Evolutionary conservation across 2,888 invertebrate genomes (phyloP), one percentile per base, ranked within the genome.

Genomic region (Drosophila mettleri): DNA sequence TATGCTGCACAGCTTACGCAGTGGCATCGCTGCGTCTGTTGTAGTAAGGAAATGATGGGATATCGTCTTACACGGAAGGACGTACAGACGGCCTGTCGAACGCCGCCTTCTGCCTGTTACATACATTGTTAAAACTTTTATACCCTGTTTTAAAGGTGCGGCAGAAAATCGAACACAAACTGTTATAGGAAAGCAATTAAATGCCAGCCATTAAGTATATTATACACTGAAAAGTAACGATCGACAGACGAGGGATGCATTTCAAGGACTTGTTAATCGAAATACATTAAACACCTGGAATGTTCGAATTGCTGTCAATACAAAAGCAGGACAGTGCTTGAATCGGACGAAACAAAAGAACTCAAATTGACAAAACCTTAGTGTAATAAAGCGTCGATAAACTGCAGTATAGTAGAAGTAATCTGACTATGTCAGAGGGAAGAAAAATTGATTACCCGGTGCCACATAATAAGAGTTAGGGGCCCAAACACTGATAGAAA

Each of bases 281-380:
- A 75, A 72, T 70, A 54, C 76, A 77, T 74, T 74, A 68, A 77
- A 69, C 63, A 68, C 57, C 63, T 69, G 49, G 74, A 74, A 77
- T 74, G 62, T 38, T 24, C 66, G 52, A 45, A 46, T 27, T 61
- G 65, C 78, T 67, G 74, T 74, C 78, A 74, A 59, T 53, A 38
- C 41, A 39, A 18, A 31, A 34, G 55, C 29, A 54, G 31, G 10
- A 18, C 43, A 14, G 16, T 4, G 45, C 45, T 38, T 38, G 20
- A 43, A 9, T 43, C 51, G 41, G 16, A 62, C 74, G 86, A 90
- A 88, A 88, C 88, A 89, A 89, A 87, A 86, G 89, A 89, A 90
- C 89, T 90, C 90, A 89, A 89, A 89, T 90, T 90, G 90, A 90
- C 90, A 90, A 88, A 90, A 89, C 86, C 90, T 90, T 90, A 90